Conservation (phyloP, 2,113 vertebrate genomes). For the Etia nguti region DNA sequence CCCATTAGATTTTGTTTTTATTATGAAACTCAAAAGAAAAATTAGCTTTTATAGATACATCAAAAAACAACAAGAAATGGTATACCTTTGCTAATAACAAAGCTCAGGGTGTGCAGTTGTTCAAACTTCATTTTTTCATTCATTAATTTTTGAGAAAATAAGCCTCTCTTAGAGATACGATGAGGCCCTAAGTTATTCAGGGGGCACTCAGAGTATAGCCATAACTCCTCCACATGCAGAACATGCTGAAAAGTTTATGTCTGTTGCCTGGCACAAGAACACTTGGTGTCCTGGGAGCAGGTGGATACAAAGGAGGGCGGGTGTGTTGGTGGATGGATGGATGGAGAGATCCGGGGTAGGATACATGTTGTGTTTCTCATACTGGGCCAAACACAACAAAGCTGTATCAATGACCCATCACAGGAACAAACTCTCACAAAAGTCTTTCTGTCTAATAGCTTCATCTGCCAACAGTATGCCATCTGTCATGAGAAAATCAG, state of each 20-base stretch:
- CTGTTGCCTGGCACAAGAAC: background rate
- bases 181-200: background rate
- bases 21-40: background rate
- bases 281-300: background rate
- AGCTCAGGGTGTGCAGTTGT: background rate
- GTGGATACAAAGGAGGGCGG: background rate
- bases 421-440: background rate
- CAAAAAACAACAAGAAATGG: background rate
- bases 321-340: background rate
- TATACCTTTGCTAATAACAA: background rate
- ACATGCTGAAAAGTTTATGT: background rate
- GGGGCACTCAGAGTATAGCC: background rate
- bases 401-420: background rate
- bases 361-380: too few species aligned
- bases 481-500: background rate
- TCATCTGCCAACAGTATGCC: background rate
- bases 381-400: background rate
- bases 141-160: background rate
- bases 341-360: background rate
- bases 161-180: background rate
- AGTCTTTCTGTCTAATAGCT: background rate
- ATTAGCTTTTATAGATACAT: background rate
- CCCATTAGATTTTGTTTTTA: rapidly evolving
- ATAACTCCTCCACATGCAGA: background rate
- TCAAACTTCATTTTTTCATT: background rate